phyloP scores from a whole-genome alignment of 2,113 vertebrate genomes.

The Helogale parvula region DNA sequence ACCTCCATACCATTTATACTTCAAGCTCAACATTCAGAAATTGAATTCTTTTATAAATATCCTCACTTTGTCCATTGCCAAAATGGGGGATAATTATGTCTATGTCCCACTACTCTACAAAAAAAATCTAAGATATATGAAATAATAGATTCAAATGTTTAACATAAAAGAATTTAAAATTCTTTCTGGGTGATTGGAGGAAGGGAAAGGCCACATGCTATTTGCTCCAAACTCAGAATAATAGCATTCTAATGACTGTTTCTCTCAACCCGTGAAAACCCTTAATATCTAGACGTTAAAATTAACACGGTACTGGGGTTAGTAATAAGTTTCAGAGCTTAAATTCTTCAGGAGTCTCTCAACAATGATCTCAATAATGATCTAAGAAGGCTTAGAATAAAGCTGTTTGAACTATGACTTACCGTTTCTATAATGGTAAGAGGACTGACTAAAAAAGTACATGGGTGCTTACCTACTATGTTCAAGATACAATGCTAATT shows the following conservation, averaged over 20 bases:
- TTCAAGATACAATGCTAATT: not conserved
- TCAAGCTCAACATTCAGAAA: not conserved
- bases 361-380: not conserved
- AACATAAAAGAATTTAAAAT: conserved; percentile 33
- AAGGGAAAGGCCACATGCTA: not conserved
- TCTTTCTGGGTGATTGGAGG: not conserved
- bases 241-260: not conserved
- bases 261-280: conserved; percentile 9
- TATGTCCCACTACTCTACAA: not conserved
- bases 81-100: not conserved
- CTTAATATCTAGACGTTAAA: conserved; percentile 14
- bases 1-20: not conserved
- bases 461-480: not conserved
- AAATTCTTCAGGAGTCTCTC: conserved; percentile 49
- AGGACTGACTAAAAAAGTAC: not conserved
- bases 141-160: not conserved
- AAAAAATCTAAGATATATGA: conserved; percentile 30
- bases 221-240: conserved; percentile 5
- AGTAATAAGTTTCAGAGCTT: not conserved
- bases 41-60: not conserved
- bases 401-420: not conserved
- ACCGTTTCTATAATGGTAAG: conserved; percentile 27
- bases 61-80: not conserved
- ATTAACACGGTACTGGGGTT: not conserved
- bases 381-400: not conserved